These are phyloP conservation scores for Anoura caudifer DNA, from an alignment of 2,113 vertebrate species.

Conservation along the genomic window DNA sequence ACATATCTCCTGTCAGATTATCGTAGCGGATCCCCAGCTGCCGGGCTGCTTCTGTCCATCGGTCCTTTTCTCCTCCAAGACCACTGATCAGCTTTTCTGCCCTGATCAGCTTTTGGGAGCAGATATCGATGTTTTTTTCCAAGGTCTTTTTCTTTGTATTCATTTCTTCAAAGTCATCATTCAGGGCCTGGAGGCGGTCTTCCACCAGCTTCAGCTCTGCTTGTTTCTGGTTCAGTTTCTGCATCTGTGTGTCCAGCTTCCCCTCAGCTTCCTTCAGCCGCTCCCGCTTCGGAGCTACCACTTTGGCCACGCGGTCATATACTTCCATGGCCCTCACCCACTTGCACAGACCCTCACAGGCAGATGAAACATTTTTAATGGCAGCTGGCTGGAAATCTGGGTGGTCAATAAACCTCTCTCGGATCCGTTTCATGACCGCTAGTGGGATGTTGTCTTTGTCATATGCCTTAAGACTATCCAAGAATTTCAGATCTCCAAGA, in stretches of 20 bases:
- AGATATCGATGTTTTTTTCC: conserved; percentile 90
- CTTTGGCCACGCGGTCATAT: conserved; percentile 90
- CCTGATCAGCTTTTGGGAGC: conserved; percentile 89
- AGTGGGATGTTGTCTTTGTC: conserved; percentile 92
- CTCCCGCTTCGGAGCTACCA: conserved; percentile 91
- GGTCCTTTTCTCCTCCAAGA: conserved; percentile 92
- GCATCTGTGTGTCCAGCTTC: conserved; percentile 84
- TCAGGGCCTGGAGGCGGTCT: conserved; percentile 87
- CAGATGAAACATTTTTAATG: conserved; percentile 93
- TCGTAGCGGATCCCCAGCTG: conserved; percentile 83
- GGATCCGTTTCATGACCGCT: conserved; percentile 87
- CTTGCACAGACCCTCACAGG: conserved; percentile 94
- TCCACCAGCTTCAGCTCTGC: conserved; percentile 89
- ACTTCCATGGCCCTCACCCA: conserved; percentile 95
- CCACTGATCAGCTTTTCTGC: conserved; percentile 93
- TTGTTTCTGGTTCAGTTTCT: conserved; percentile 85
- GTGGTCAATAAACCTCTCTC: conserved; percentile 90
- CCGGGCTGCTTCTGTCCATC: conserved; percentile 91
- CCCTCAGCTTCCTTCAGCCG: conserved; percentile 84
- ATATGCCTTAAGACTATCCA: conserved; percentile 89
- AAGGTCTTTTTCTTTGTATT: conserved; percentile 85
- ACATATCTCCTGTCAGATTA: conserved; percentile 91
- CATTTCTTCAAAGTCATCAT: conserved; percentile 87
- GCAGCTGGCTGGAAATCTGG: conserved; percentile 90
- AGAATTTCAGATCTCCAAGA: conserved; percentile 91